These are phyloP conservation scores for Cylindroiulus punctatus DNA, from an alignment of 2,888 invertebrate genomes.

Conservation along the genomic window DNA sequence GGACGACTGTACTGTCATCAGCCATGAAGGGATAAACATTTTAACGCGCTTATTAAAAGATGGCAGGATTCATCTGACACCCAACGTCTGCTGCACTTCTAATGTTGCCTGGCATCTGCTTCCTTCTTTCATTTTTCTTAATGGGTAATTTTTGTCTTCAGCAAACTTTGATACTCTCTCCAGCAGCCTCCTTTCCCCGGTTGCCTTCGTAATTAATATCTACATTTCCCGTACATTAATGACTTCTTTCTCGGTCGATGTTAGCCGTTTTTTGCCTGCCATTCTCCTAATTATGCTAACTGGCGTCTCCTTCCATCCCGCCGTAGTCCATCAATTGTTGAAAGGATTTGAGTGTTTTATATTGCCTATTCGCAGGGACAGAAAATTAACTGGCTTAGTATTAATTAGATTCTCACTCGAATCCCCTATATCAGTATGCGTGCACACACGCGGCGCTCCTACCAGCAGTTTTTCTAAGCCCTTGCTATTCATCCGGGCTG, in stretches of 20 bases:
- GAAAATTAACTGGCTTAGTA: slow-evolving; percentile 42
- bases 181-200: not conserved
- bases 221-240: slow-evolving; percentile 42
- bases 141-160: slow-evolving; percentile 20
- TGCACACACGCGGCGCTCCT: not conserved
- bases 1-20: not conserved
- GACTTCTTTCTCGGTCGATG: slow-evolving; percentile 26
- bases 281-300: slow-evolving; percentile 48
- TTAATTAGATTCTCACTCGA: slow-evolving; percentile 42
- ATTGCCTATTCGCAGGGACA: slow-evolving; percentile 38
- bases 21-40: not conserved
- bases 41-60: slow-evolving; percentile 3
- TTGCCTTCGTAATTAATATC: slow-evolving; percentile 36
- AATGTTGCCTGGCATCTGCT: slow-evolving; percentile 14
- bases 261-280: not conserved
- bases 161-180: slow-evolving; percentile 22
- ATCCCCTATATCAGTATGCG: slow-evolving; percentile 34
- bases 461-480: slow-evolving; percentile 13
- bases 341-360: slow-evolving; percentile 34
- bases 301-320: slow-evolving; percentile 39
- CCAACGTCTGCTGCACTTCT: not conserved
- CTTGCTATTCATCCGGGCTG: slow-evolving; percentile 15
- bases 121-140: slow-evolving; percentile 29
- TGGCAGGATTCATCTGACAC: not conserved
- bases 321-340: slow-evolving; percentile 24